These are phyloP conservation scores for Pararge aegeria DNA, from an alignment of 1,140 invertebrate species.

Conservation along the genomic window DNA sequence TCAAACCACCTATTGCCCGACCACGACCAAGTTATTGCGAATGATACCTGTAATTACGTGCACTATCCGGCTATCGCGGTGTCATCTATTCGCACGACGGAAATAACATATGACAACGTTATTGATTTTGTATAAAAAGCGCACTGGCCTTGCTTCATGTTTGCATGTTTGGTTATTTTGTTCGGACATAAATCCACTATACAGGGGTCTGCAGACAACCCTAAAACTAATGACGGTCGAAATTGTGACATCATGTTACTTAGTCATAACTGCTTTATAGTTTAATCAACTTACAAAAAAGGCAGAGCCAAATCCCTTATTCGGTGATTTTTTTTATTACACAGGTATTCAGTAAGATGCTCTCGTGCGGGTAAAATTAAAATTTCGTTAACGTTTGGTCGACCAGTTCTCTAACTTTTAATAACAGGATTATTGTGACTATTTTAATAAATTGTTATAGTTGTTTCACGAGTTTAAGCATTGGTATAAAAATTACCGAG, in stretches of 20 bases:
- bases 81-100: slow-evolving; percentile 62
- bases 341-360: too few species aligned
- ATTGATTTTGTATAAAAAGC: slow-evolving; percentile 69
- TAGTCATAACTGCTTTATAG: too few species aligned
- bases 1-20: neutral
- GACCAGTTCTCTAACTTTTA: too few species aligned
- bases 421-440: too few species aligned
- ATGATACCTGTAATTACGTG: slow-evolving; percentile 71
- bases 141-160: slow-evolving; percentile 44
- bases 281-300: too few species aligned
- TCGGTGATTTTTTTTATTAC: too few species aligned
- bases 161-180: slow-evolving; percentile 25
- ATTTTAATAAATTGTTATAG: too few species aligned
- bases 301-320: too few species aligned
- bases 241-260: neutral
- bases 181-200: slow-evolving; percentile 11
- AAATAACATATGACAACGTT: slow-evolving; percentile 55
- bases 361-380: too few species aligned
- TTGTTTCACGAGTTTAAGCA: too few species aligned
- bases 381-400: too few species aligned
- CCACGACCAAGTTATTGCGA: slow-evolving; percentile 52
- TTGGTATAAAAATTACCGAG: too few species aligned
- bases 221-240: slow-evolving; percentile 3
- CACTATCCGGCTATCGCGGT: slow-evolving; percentile 46
- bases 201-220: neutral